phyloP scores from a whole-genome alignment of 2,797 vertebrate genomes.

The Benthosema pterotum region DNA sequence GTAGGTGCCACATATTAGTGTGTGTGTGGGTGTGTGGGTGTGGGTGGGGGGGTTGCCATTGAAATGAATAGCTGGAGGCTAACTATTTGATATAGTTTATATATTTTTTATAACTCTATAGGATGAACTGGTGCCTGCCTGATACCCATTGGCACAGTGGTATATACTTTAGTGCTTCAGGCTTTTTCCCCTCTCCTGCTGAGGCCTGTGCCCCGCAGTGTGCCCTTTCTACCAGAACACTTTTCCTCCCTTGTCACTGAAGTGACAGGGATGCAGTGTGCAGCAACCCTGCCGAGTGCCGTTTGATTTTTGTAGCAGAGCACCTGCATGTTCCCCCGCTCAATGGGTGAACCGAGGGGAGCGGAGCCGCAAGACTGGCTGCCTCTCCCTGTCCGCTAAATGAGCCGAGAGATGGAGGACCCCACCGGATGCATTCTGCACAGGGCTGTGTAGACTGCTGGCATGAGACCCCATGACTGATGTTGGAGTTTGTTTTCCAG shows the following conservation, averaged over 20 bases:
- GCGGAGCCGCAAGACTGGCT: slow-evolving; percentile 36
- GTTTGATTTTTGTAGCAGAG: slow-evolving; percentile 56
- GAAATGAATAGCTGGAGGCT: no score
- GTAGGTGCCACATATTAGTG: no score
- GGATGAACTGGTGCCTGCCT: slow-evolving; percentile 40
- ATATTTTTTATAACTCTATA: slow-evolving; percentile 52
- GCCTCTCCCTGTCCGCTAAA: slow-evolving; percentile 33
- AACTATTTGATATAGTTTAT: no score
- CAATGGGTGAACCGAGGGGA: slow-evolving; percentile 73
- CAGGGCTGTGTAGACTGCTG: no score
- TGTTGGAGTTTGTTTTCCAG: no score
- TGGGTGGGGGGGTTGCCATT: no score
- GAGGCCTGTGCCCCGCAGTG: slow-evolving; percentile 51
- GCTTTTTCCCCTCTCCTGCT: slow-evolving; percentile 45
- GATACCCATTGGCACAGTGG: background rate
- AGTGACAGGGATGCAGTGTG: slow-evolving; percentile 56
- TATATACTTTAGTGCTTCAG: slow-evolving; percentile 20
- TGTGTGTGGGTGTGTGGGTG: no score
- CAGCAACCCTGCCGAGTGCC: slow-evolving; percentile 55
- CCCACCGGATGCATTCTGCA: slow-evolving; percentile 16
- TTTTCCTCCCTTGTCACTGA: slow-evolving; percentile 48
- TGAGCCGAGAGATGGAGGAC: slow-evolving; percentile 24
- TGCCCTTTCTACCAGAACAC: slow-evolving; percentile 59
- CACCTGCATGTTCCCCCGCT: slow-evolving; percentile 62
- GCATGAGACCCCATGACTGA: no score